Conservation (phyloP, 2,113 vertebrate genomes). For the Abramis brama region DNA sequence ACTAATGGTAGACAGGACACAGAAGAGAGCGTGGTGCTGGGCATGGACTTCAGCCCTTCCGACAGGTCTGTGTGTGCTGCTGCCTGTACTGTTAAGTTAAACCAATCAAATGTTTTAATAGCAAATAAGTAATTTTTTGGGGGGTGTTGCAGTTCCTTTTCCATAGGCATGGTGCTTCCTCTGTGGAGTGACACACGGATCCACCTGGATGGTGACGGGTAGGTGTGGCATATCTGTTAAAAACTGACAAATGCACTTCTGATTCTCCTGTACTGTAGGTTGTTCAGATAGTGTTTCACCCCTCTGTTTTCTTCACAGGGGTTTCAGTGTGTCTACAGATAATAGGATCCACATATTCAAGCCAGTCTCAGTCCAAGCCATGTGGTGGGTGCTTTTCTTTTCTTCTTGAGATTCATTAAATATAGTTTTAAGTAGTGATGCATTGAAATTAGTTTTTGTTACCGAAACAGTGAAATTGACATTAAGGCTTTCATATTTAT, state of each 20-base stretch:
- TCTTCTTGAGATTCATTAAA: not conserved
- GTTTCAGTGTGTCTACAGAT: constrained; percentile 96
- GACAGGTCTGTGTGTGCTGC: constrained; percentile 85
- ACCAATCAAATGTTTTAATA: not conserved
- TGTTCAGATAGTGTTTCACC: not conserved
- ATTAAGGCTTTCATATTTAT: too few relatives aligned
- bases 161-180: constrained; percentile 93
- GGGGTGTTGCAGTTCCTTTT: constrained; percentile 71
- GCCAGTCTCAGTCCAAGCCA: constrained; percentile 97
- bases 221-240: constrained; percentile 64
- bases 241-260: not conserved
- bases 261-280: not conserved
- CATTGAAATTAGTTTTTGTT: too few relatives aligned
- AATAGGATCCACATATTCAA: constrained; percentile 97
- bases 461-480: too few relatives aligned
- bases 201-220: constrained; percentile 98
- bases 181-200: constrained; percentile 97
- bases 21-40: constrained; percentile 95
- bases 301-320: constrained; percentile 67
- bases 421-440: not conserved
- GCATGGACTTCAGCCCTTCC: constrained; percentile 92
- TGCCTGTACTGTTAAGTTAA: not conserved
- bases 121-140: not conserved
- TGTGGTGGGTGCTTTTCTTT: constrained; percentile 86
- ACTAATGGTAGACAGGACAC: constrained; percentile 97